A percentile compares a stretch with the other conserved stretches of the same genome.
These are phyloP conservation scores for Sarotherodon lohbergeri DNA, from an alignment of 2,113 vertebrate species.

Conservation along the genomic window DNA sequence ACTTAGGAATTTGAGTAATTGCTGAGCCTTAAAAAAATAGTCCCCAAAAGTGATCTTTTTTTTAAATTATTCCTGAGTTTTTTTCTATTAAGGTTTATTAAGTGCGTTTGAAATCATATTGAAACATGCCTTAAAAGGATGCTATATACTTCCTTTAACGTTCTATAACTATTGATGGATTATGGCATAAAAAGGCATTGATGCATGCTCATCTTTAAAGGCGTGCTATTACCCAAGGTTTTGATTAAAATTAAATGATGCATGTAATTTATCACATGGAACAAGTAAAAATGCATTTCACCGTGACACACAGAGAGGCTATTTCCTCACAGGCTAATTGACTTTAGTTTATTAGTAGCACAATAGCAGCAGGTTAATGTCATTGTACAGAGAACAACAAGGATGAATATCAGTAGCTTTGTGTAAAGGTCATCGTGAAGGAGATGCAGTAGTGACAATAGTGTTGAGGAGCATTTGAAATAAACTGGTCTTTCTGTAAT, in stretches of 20 bases:
- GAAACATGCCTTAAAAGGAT: not conserved
- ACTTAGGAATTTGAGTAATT: not conserved
- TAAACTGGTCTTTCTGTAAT: conserved; percentile 11
- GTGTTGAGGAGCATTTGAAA: conserved; percentile 1
- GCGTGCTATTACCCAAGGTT: not conserved
- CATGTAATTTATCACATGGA: not conserved
- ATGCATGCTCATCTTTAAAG: conserved; percentile 2
- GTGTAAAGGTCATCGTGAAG: conserved; percentile 42
- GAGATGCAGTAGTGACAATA: conserved; percentile 9
- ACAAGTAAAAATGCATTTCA: not conserved
- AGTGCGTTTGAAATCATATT: not conserved
- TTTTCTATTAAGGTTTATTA: not conserved
- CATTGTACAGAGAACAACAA: conserved; percentile 19
- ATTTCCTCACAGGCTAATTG: conserved; percentile 15
- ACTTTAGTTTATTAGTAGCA: conserved; percentile 21
- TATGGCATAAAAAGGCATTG: not conserved
- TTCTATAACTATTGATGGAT: not conserved
- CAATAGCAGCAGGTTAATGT: conserved; percentile 10
- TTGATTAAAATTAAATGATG: not conserved
- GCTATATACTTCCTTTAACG: not conserved
- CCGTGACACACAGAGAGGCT: not conserved
- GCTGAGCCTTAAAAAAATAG: not conserved
- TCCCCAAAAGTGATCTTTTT: not conserved
- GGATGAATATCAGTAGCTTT: conserved; percentile 3
- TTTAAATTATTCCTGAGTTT: not conserved